A percentile compares a stretch with the other conserved stretches of the same genome.
These are phyloP conservation scores for Anarhynchus alexandrinus DNA, from an alignment of 2,113 vertebrate species.

Conservation along the genomic window DNA sequence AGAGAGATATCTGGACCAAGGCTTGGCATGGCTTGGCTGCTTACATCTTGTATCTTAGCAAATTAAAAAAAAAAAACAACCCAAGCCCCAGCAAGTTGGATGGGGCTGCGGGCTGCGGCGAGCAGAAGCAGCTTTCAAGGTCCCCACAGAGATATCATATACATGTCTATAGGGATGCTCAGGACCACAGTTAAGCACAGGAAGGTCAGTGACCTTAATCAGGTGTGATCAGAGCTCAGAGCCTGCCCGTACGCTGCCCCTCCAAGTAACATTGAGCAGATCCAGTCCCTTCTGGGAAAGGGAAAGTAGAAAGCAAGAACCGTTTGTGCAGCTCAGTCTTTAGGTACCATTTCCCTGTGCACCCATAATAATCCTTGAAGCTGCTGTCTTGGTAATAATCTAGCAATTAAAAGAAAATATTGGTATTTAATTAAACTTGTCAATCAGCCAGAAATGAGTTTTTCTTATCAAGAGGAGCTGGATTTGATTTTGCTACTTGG, in stretches of 20 bases:
- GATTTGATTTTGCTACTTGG: constrained; percentile 38
- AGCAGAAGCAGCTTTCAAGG: not conserved
- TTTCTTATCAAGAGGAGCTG: constrained; percentile 51
- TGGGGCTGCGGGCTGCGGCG: not conserved
- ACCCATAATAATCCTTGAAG: not conserved
- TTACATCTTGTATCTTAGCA: not conserved
- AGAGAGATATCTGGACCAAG: not conserved
- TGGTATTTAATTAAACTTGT: constrained; percentile 62
- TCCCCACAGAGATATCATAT: fast-evolving
- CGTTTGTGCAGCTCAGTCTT: not conserved
- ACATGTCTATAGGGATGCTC: not conserved
- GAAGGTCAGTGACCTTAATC: not conserved
- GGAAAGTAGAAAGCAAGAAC: not conserved
- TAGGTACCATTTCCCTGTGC: not conserved
- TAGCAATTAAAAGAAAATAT: constrained; percentile 59
- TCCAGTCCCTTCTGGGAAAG: not conserved
- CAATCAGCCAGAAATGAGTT: constrained; percentile 45
- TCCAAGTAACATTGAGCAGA: not conserved
- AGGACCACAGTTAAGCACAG: not conserved
- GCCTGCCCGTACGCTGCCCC: not conserved
- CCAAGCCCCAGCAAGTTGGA: not conserved
- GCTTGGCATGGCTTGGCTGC: not conserved
- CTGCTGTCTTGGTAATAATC: constrained; percentile 43
- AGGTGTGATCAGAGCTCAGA: not conserved
- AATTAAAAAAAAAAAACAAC: not conserved